Conservation (phyloP, 1,140 invertebrate species). For the Dolichoris vasculosae region DNA sequence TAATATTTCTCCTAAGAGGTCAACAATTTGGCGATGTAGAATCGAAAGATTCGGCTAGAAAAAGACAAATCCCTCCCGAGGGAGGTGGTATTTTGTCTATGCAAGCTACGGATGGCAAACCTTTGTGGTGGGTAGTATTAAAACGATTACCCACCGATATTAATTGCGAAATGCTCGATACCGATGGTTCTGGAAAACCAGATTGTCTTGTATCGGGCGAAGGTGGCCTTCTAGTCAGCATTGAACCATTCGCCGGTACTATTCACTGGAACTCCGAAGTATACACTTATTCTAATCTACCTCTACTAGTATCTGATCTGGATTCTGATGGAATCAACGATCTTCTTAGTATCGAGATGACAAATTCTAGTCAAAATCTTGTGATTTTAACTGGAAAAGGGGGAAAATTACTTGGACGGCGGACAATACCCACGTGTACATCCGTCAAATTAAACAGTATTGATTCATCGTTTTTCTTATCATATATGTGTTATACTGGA, state of each 20-base stretch:
- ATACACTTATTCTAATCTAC: slow-evolving; percentile 79
- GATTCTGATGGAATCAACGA: slow-evolving; percentile 82
- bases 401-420: slow-evolving; percentile 72
- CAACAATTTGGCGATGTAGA: slow-evolving; percentile 75
- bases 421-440: slow-evolving; percentile 67
- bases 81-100: slow-evolving; percentile 72
- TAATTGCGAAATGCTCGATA: slow-evolving; percentile 82
- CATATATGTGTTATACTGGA: slow-evolving; percentile 63
- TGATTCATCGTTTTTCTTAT: slow-evolving; percentile 67
- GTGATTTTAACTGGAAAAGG: slow-evolving; percentile 79
- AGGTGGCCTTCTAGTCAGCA: slow-evolving; percentile 79
- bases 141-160: slow-evolving; percentile 80
- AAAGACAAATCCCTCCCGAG: slow-evolving; percentile 68
- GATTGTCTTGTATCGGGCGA: slow-evolving; percentile 84
- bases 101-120: slow-evolving; percentile 76
- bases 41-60: slow-evolving; percentile 71
- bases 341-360: slow-evolving; percentile 77
- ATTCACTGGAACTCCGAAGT: slow-evolving; percentile 78
- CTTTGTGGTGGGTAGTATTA: slow-evolving; percentile 78
- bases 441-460: slow-evolving; percentile 72
- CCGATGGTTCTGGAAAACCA: slow-evolving; percentile 80
- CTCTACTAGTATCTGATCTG: slow-evolving; percentile 82
- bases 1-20: slow-evolving; percentile 82
- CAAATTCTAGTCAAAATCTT: slow-evolving; percentile 74
- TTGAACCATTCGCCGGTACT: slow-evolving; percentile 81